Conservation (phyloP, 1,140 invertebrate species). For the Dinoponera quadriceps region DNA sequence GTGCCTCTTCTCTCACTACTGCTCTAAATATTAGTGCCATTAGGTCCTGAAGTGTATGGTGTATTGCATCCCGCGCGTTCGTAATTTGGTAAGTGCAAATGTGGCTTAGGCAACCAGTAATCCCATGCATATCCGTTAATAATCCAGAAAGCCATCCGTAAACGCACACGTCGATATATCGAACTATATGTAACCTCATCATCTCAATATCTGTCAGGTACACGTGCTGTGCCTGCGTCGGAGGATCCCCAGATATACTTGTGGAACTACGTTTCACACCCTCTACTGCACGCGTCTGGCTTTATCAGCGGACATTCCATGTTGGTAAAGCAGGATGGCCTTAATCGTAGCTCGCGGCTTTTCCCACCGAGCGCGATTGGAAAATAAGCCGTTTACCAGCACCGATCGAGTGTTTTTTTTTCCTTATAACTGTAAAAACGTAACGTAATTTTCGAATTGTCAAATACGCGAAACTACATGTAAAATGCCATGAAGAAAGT, state of each 20-base stretch:
- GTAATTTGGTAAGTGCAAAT: constrained; percentile 52
- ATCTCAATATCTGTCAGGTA: neutral
- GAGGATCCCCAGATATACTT: constrained; percentile 25
- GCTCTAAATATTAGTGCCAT: constrained; percentile 29
- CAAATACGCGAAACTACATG: neutral
- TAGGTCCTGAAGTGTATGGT: constrained; percentile 15
- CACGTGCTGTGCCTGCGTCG: constrained; percentile 64
- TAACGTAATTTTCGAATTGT: neutral
- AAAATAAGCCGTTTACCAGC: neutral
- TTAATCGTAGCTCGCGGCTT: neutral
- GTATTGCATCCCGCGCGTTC: neutral
- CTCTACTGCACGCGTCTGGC: constrained; percentile 15
- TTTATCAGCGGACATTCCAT: constrained; percentile 20
- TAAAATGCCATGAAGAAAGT: neutral
- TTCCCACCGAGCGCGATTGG: constrained; percentile 1
- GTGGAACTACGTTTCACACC: neutral
- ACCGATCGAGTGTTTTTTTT: neutral
- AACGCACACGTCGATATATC: constrained; percentile 24
- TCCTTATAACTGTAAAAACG: neutral
- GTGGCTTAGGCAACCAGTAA: constrained; percentile 36
- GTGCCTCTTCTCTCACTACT: constrained; percentile 1
- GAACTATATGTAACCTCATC: constrained; percentile 17
- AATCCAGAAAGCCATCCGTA: constrained; percentile 15
- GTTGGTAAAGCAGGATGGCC: constrained; percentile 57
- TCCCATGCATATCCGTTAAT: constrained; percentile 38